These are phyloP conservation scores for Cryptophagus acutangulus DNA, from an alignment of 2,888 invertebrate genomes.

Conservation along the genomic window DNA sequence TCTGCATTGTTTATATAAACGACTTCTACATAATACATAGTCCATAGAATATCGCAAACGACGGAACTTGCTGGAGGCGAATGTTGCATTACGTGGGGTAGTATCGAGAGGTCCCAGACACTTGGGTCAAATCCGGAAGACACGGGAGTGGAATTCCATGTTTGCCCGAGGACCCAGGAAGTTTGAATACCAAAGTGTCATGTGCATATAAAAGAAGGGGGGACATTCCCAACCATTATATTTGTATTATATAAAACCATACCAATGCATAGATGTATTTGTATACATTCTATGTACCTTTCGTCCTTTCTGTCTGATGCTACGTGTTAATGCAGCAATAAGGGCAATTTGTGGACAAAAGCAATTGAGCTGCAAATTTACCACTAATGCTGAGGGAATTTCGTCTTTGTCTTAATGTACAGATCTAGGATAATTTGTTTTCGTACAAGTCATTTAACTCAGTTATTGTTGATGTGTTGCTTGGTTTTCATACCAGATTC, in stretches of 20 bases:
- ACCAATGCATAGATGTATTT: no score
- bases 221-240: not conserved
- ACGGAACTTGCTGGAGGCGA: no score
- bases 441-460: no score
- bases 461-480: no score
- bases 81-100: constrained; percentile 1
- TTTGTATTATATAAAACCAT: not conserved
- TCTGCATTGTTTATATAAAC: not conserved
- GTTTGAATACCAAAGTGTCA: constrained; percentile 24
- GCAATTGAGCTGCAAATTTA: constrained; percentile 6
- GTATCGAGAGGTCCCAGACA: constrained; percentile 6
- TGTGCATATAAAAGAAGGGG: constrained; percentile 17
- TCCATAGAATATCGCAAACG: no score
- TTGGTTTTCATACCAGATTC: no score
- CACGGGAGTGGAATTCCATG: constrained; percentile 29
- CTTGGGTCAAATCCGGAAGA: constrained; percentile 29
- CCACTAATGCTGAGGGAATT: constrained; percentile 5
- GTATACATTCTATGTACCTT: constrained; percentile 1
- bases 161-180: constrained; percentile 25
- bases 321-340: constrained; percentile 23
- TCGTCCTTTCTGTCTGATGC: constrained; percentile 11
- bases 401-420: not conserved
- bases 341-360: constrained; percentile 17
- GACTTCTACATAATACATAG: not conserved
- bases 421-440: no score